Percentiles rank a stretch among this genome's conserved stretches.
These are phyloP conservation scores for Ptilodon capucinus DNA, from an alignment of 2,888 invertebrate species.

Conservation along the genomic window DNA sequence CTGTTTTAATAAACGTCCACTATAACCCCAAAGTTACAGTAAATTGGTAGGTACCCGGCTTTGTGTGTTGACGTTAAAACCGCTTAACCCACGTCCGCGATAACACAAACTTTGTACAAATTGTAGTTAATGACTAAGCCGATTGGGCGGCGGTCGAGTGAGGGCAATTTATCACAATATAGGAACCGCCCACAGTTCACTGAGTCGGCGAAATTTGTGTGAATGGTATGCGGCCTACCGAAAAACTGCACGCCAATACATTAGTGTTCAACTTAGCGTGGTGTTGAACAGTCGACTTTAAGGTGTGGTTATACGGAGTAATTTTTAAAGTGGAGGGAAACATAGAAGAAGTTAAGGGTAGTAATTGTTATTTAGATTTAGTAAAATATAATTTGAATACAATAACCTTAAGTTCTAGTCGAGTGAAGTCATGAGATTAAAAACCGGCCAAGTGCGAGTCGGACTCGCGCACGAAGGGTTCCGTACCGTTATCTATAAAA, in stretches of 20 bases:
- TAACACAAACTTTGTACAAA: slow-evolving; percentile 57
- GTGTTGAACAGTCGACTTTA: no score
- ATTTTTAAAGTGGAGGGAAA: no score
- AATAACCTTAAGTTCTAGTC: no score
- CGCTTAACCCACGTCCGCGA: slow-evolving; percentile 47
- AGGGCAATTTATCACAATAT: slow-evolving; percentile 64
- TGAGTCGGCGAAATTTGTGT: slow-evolving; percentile 32
- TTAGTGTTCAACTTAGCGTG: background rate
- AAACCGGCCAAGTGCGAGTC: no score
- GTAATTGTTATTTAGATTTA: no score
- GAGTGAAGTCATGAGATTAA: no score
- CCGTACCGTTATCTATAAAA: no score
- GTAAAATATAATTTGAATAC: no score
- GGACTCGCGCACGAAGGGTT: no score
- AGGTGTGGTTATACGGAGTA: no score
- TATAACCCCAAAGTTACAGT: slow-evolving; percentile 59
- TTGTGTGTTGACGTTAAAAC: slow-evolving; percentile 39
- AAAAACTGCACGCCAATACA: slow-evolving; percentile 15
- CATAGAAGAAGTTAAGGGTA: no score
- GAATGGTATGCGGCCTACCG: slow-evolving; percentile 13
- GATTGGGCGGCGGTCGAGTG: slow-evolving; percentile 20
- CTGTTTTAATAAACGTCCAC: slow-evolving; percentile 58
- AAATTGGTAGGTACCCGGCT: slow-evolving; percentile 51
- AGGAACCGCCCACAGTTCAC: slow-evolving; percentile 30
- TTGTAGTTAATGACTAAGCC: slow-evolving; percentile 60